Evolutionary conservation across 2,113 vertebrate species (phyloP).

Genomic region (Pachypanchax playfairii): DNA sequence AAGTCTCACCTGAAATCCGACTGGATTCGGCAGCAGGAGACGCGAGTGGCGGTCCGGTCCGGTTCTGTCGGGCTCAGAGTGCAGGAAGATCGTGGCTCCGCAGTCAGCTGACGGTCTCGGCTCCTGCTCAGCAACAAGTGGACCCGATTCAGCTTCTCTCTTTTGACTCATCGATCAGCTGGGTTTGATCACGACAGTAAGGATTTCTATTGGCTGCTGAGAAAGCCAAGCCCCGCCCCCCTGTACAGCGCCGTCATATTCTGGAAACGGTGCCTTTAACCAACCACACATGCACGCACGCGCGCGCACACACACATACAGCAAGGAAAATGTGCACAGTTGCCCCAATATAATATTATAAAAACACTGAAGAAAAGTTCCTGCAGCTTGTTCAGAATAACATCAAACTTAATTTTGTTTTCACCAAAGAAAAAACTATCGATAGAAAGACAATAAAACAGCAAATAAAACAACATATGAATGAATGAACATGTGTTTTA

Average conservation of each 20-base stretch:
- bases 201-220: constrained; percentile 1
- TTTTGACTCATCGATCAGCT: constrained; percentile 71
- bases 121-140: constrained; percentile 74
- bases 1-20: constrained; percentile 14
- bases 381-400: neutral
- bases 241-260: constrained; percentile 26
- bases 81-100: neutral
- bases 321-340: too few species aligned
- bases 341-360: too few species aligned
- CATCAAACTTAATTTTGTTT: too few species aligned
- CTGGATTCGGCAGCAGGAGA: neutral
- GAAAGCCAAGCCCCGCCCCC: constrained; percentile 34
- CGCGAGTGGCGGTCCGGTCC: neutral
- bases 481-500: too few species aligned
- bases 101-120: constrained; percentile 1
- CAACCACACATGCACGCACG: neutral
- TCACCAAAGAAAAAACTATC: too few species aligned
- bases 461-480: too few species aligned
- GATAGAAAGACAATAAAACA: too few species aligned
- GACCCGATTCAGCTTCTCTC: neutral
- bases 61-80: neutral
- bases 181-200: constrained; percentile 8
- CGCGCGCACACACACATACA: too few species aligned
- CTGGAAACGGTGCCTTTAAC: constrained; percentile 37
- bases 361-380: neutral